These are phyloP conservation scores for Drosophila acutilabella DNA, from an alignment of 2,888 invertebrate species.

Conservation along the genomic window DNA sequence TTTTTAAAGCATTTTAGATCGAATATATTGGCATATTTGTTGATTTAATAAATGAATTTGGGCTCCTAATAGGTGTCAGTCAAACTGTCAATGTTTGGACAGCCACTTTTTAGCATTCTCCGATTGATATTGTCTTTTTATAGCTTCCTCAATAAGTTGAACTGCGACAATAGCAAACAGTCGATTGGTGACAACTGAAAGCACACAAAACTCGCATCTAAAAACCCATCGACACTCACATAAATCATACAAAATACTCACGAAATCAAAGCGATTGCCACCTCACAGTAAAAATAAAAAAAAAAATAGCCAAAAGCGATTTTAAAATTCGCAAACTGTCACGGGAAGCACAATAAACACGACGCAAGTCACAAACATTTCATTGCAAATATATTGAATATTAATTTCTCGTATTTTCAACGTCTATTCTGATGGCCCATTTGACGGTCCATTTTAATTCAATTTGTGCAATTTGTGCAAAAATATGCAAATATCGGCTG, in stretches of 20 bases:
- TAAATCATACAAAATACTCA: slow-evolving; percentile 67
- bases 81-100: slow-evolving; percentile 7
- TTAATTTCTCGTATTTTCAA: slow-evolving; percentile 56
- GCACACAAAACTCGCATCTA: slow-evolving; percentile 26
- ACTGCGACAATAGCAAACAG: slow-evolving; percentile 30
- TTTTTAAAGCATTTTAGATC: background rate
- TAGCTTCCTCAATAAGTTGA: slow-evolving; percentile 46
- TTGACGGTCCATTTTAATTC: slow-evolving; percentile 64
- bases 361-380: slow-evolving; percentile 69
- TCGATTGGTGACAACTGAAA: slow-evolving; percentile 38
- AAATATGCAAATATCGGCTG: slow-evolving; percentile 56
- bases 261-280: slow-evolving; percentile 54
- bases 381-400: slow-evolving; percentile 74
- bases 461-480: slow-evolving; percentile 58
- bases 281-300: slow-evolving; percentile 23
- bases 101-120: slow-evolving; percentile 15
- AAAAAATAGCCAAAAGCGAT: slow-evolving; percentile 44
- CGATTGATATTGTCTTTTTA: slow-evolving; percentile 38
- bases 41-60: slow-evolving; percentile 25
- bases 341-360: slow-evolving; percentile 60
- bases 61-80: slow-evolving; percentile 11
- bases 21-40: background rate
- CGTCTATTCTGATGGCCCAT: slow-evolving; percentile 42
- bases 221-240: slow-evolving; percentile 31
- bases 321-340: slow-evolving; percentile 76